Conservation (phyloP, 1,140 invertebrate genomes). For the Sycophaga agraensis region DNA sequence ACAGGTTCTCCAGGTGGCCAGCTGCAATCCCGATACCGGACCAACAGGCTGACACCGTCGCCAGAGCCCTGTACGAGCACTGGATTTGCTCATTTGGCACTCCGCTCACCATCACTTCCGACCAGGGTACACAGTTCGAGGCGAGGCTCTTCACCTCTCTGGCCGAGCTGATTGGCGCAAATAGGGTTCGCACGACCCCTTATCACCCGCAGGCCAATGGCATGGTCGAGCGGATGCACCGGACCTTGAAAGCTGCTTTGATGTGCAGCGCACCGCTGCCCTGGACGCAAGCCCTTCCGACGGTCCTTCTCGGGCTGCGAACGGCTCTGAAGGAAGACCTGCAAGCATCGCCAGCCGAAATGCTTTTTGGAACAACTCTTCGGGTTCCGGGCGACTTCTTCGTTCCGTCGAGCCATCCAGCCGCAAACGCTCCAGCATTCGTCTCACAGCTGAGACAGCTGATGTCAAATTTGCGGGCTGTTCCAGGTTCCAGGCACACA, state of each 20-base stretch:
- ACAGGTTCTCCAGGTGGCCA: no score
- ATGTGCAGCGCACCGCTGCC: neutral
- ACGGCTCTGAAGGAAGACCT: constrained; percentile 37
- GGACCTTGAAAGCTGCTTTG: neutral
- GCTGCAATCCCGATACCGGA: neutral
- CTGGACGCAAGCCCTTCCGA: constrained; percentile 22
- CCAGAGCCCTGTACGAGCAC: neutral
- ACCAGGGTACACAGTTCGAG: neutral
- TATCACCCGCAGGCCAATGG: constrained; percentile 13
- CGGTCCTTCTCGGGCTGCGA: constrained; percentile 29
- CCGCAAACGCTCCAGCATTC: constrained; percentile 27
- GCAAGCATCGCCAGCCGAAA: constrained; percentile 28
- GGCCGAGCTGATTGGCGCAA: neutral
- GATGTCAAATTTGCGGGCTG: neutral
- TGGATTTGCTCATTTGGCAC: neutral
- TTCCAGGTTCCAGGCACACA: neutral
- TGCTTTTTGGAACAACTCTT: constrained; percentile 28
- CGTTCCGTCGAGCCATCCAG: constrained; percentile 33
- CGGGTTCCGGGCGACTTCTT: constrained; percentile 39
- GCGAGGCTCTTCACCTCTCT: neutral
- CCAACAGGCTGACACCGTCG: neutral
- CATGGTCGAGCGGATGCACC: neutral
- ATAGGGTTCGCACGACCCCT: neutral
- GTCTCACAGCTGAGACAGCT: neutral
- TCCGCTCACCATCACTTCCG: neutral